Evolutionary conservation across 2,113 vertebrate genomes (phyloP), one percentile per base, ranked within the genome.

Genomic region (Abramis brama): DNA sequence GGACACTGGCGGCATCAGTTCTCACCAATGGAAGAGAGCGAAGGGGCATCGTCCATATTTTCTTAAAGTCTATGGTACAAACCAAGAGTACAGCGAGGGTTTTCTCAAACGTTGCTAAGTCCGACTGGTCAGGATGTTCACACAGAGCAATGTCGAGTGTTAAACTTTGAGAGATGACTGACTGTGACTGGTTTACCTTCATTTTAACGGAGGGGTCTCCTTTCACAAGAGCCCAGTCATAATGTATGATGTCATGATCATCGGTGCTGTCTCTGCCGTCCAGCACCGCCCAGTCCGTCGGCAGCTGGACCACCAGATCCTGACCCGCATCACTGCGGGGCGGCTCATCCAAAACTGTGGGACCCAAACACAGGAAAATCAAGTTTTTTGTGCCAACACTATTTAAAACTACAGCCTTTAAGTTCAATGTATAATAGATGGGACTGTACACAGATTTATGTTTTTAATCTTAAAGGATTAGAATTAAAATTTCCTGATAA

Each of bases 241-340:
- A 99, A 86, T 86, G 95, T 88, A 88, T 64, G 39, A 99, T 97
- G 19, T 93, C 92, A 0, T 89, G 96, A 93, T 99, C 98, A 85
- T 99, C 98, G 6, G 96, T 94, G 60, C 98, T 99, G 89, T 97
- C 96, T 7, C 97, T 95, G 33, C 97, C 98, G 1, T 99, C 97
- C 89, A 99, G 91, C 47, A 97, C 91, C 12, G 97, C 96, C 95
- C 95, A 96, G 80, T 99, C 96, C 0, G 97, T 95, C 60, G 98
- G 98, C 13, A 98, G 94, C 91, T 96, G 96, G 90, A 99, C 94
- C 88, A 97, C 94, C 86, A 98, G 88, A 45, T 99, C 97, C 87
- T 96, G 95, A 3, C 98, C 98, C 0, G 98, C 97, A 45, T 97
- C 96, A 84, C 97, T 95, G 80, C 90, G 94, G 0, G 98, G 98